Evolutionary conservation across 1,140 invertebrate genomes (phyloP).

Genomic region (Lycorma delicatula): DNA sequence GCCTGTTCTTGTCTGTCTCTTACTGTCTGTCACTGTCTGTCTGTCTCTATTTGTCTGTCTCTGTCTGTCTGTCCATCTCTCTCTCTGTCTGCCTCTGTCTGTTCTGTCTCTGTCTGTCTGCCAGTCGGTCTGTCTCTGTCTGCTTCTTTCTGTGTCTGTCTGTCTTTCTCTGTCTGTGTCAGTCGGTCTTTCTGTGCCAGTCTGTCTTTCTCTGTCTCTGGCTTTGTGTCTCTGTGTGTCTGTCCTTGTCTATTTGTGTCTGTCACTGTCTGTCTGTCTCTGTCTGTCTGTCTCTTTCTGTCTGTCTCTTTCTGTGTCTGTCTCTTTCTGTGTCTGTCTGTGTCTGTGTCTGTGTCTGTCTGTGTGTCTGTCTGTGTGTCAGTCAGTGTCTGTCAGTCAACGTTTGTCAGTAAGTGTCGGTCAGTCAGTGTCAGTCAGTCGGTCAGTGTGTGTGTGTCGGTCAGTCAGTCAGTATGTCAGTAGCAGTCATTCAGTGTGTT

Average conservation of each 20-base stretch:
- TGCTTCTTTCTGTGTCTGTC: too few relatives aligned
- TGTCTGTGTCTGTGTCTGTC: slow-evolving; percentile 24
- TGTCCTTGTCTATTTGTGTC: not conserved
- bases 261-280: not conserved
- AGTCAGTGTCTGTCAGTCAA: slow-evolving; percentile 9
- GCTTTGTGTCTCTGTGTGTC: slow-evolving; percentile 8
- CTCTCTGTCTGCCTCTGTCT: not conserved
- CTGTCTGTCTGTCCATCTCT: not conserved
- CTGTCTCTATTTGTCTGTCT: slow-evolving; percentile 10
- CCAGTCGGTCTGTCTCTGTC: slow-evolving; percentile 23
- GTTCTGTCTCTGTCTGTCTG: slow-evolving; percentile 19
- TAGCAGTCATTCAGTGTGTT: slow-evolving; percentile 10
- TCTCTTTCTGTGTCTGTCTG: slow-evolving; percentile 2
- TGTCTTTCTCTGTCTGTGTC: too few relatives aligned
- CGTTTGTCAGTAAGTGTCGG: slow-evolving; percentile 18
- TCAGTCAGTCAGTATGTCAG: slow-evolving; percentile 17
- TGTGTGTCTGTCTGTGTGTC: slow-evolving; percentile 11
- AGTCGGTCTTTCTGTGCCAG: too few relatives aligned
- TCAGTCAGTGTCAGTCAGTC: slow-evolving; percentile 5
- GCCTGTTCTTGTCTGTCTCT: slow-evolving; percentile 26
- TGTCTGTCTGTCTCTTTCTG: slow-evolving; percentile 14
- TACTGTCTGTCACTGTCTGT: slow-evolving; percentile 23
- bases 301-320: slow-evolving; percentile 3
- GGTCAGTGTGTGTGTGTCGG: slow-evolving; percentile 16
- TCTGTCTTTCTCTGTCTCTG: too few relatives aligned